Percentiles rank a stretch among this genome's conserved stretches.
These are phyloP conservation scores for Dryas iulia DNA, from an alignment of 1,140 invertebrate genomes.

Conservation along the genomic window DNA sequence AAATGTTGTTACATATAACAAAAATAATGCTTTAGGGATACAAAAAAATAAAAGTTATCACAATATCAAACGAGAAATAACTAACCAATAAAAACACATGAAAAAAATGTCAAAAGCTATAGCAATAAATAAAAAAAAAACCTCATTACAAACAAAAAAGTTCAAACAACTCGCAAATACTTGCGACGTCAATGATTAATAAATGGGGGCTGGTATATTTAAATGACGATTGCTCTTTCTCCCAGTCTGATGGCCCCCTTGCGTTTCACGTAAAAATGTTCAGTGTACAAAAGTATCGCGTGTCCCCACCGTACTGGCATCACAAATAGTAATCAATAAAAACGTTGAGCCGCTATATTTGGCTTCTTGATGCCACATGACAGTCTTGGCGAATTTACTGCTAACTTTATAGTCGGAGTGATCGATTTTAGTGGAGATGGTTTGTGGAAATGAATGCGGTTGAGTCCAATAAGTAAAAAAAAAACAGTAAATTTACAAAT, in stretches of 20 bases:
- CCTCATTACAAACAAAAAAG: background rate
- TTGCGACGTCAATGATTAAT: constrained; percentile 10
- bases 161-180: background rate
- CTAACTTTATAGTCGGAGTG: background rate
- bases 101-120: background rate
- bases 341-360: constrained; percentile 38
- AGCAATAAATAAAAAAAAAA: background rate
- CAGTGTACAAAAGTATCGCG: constrained; percentile 35
- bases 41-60: no score
- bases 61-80: no score
- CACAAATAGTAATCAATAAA: constrained; percentile 50
- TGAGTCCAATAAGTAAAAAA: no score
- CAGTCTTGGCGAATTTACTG: constrained; percentile 13
- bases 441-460: no score
- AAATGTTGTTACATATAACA: no score
- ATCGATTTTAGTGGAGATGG: no score
- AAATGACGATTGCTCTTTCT: constrained; percentile 15
- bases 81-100: no score
- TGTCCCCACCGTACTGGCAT: constrained; percentile 31
- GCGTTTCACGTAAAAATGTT: constrained; percentile 26
- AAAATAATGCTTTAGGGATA: no score
- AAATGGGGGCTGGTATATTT: constrained; percentile 8
- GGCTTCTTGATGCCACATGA: constrained; percentile 16
- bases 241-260: constrained; percentile 4
- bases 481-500: no score